Evolutionary conservation across 2,888 invertebrate species (phyloP).

Genomic region (Dyspetes luteomarginatus): DNA sequence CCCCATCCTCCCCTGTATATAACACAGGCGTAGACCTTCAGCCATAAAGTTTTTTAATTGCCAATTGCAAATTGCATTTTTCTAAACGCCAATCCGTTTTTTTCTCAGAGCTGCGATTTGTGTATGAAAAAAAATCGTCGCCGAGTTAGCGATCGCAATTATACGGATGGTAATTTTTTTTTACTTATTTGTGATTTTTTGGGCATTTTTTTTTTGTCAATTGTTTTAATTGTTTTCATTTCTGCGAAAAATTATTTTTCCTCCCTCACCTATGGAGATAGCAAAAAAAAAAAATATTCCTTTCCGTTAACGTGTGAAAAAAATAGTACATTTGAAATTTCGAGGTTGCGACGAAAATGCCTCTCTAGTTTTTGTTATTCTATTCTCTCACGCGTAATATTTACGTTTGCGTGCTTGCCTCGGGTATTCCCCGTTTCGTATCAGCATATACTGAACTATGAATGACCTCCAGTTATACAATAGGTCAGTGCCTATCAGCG

Average conservation of each 20-base stretch:
- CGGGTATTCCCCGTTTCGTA: too few species aligned
- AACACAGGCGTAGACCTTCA: background rate
- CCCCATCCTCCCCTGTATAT: conserved; percentile 13
- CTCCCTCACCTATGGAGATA: too few species aligned
- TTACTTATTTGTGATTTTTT: too few species aligned
- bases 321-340: background rate
- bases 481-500: too few species aligned
- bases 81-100: too few species aligned
- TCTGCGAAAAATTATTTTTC: too few species aligned
- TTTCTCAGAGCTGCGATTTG: too few species aligned
- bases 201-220: background rate
- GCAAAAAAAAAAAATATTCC: too few species aligned
- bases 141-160: background rate
- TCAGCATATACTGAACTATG: too few species aligned
- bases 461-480: too few species aligned
- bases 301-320: too few species aligned
- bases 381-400: background rate
- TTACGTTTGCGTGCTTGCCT: too few species aligned
- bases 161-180: background rate
- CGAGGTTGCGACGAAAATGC: background rate
- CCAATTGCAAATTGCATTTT: background rate
- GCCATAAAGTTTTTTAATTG: background rate
- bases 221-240: background rate
- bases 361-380: background rate
- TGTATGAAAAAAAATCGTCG: background rate